These are phyloP conservation scores for Trissolcus brochymenae DNA, from an alignment of 2,888 invertebrate species.

Conservation along the genomic window DNA sequence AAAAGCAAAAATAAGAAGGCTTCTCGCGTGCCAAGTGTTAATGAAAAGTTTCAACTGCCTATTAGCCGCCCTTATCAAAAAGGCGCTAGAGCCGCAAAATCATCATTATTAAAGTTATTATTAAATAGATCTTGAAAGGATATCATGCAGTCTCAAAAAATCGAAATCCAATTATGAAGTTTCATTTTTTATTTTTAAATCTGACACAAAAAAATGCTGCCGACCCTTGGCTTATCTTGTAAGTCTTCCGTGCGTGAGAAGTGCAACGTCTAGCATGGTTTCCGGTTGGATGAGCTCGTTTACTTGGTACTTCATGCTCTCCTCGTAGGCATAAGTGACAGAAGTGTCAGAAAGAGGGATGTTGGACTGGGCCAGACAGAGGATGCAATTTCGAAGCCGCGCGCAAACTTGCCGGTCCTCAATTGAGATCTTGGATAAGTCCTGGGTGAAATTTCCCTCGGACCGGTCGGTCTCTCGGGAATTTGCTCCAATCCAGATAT, in stretches of 20 bases:
- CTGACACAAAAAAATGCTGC: background rate
- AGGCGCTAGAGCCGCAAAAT: too few species aligned
- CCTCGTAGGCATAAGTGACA: slow-evolving; percentile 92
- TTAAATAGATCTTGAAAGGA: too few species aligned
- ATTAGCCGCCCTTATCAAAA: too few species aligned
- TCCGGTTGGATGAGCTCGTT: slow-evolving; percentile 89
- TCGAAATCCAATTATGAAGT: background rate
- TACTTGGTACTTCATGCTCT: slow-evolving; percentile 88
- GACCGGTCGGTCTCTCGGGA: slow-evolving; percentile 81
- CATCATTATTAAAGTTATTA: too few species aligned
- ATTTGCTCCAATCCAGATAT: slow-evolving; percentile 92
- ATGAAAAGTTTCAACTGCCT: slow-evolving; percentile 44
- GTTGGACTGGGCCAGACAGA: slow-evolving; percentile 89
- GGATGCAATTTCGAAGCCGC: slow-evolving; percentile 91
- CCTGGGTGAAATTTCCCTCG: slow-evolving; percentile 87
- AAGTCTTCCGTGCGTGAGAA: slow-evolving; percentile 86
- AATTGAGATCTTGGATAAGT: slow-evolving; percentile 81
- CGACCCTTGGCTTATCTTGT: slow-evolving; percentile 21
- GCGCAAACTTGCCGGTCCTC: slow-evolving; percentile 91
- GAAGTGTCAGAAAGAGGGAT: slow-evolving; percentile 95
- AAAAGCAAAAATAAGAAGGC: background rate
- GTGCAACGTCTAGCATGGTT: slow-evolving; percentile 89
- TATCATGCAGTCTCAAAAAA: background rate
- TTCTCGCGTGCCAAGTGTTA: slow-evolving; percentile 52
- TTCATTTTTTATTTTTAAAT: background rate